A percentile compares a stretch with the other conserved stretches of the same genome.
These are phyloP conservation scores for Hirtodrosophila alboralis DNA, from an alignment of 2,888 invertebrate genomes.

Conservation along the genomic window DNA sequence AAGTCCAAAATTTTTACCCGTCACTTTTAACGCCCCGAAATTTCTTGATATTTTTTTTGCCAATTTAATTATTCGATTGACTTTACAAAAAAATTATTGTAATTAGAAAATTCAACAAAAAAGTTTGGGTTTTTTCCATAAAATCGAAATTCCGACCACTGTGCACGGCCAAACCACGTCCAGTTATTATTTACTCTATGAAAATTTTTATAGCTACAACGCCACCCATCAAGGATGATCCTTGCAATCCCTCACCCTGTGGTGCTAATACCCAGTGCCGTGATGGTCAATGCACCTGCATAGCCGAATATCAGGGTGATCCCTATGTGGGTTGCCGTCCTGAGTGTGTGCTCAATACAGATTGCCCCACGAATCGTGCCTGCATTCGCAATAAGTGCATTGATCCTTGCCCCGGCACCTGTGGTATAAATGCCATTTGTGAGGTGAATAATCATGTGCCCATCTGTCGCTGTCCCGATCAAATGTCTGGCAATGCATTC, in stretches of 20 bases:
- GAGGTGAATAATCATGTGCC: slow-evolving; percentile 91
- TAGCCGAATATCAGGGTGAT: slow-evolving; percentile 90
- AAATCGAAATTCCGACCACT: too few species aligned
- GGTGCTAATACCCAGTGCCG: slow-evolving; percentile 89
- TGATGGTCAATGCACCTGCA: slow-evolving; percentile 89
- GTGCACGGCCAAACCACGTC: too few species aligned
- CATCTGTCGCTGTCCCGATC: slow-evolving; percentile 90
- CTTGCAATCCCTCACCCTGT: slow-evolving; percentile 91
- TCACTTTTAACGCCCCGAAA: too few species aligned
- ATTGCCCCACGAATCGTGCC: slow-evolving; percentile 88
- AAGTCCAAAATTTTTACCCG: too few species aligned
- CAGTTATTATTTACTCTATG: slow-evolving; percentile 5
- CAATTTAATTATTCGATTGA: too few species aligned
- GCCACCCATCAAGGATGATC: slow-evolving; percentile 81
- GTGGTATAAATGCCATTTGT: slow-evolving; percentile 91
- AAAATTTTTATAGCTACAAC: slow-evolving; percentile 66
- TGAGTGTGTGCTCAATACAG: slow-evolving; percentile 90
- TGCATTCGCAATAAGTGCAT: slow-evolving; percentile 90
- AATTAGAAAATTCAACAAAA: too few species aligned
- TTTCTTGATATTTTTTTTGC: too few species aligned
- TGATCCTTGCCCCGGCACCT: slow-evolving; percentile 90
- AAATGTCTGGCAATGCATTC: slow-evolving; percentile 92
- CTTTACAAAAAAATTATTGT: too few species aligned
- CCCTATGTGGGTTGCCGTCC: slow-evolving; percentile 90
- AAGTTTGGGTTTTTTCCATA: too few species aligned